These are phyloP conservation scores for Sander lucioperca DNA, from an alignment of 2,113 vertebrate genomes.

Conservation along the genomic window DNA sequence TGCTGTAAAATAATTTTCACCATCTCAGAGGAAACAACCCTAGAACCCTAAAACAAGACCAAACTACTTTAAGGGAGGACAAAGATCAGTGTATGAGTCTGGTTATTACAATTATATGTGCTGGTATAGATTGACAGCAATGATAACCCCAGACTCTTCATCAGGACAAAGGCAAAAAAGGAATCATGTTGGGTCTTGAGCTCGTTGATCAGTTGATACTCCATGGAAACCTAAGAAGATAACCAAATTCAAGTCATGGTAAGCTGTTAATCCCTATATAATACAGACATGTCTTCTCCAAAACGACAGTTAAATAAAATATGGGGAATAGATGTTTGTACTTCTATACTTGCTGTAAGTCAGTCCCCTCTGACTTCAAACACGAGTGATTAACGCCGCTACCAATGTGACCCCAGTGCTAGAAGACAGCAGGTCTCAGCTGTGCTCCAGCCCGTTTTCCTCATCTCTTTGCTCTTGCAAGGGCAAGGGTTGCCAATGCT, in stretches of 20 bases:
- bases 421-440: too few relatives aligned
- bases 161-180: background rate
- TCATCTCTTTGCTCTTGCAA: too few relatives aligned
- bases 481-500: too few relatives aligned
- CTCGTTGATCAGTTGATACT: background rate
- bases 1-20: background rate
- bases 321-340: too few relatives aligned
- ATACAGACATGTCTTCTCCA: background rate
- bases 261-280: background rate
- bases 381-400: too few relatives aligned
- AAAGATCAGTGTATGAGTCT: too few relatives aligned
- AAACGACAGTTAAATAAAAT: background rate
- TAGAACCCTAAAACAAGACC: background rate
- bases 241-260: background rate
- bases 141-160: background rate
- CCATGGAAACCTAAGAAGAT: constrained; percentile 14
- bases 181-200: background rate
- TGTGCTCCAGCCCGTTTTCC: too few relatives aligned
- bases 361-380: too few relatives aligned
- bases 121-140: background rate
- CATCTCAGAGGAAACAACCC: background rate
- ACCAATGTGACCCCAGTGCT: too few relatives aligned
- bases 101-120: background rate
- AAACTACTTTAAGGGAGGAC: too few relatives aligned
- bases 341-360: too few relatives aligned